Evolutionary conservation across 2,113 vertebrate genomes (phyloP), one percentile per base, ranked within the genome.

Genomic region (Phalacrocorax aristotelis): DNA sequence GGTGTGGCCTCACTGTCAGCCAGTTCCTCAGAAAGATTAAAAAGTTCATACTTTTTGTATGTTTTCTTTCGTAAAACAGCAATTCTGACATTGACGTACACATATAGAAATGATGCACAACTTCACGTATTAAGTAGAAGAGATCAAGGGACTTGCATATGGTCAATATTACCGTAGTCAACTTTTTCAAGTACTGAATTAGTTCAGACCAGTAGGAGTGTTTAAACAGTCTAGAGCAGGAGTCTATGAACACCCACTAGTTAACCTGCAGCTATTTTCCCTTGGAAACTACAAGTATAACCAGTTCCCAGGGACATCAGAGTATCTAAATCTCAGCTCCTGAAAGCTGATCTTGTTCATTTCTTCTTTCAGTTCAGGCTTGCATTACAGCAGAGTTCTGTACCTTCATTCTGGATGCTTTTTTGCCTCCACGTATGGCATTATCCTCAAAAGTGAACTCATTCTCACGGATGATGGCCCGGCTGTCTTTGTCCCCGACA

Each of bases 391-490:
- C 20, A 27, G 40, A 80, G 77, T 29, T 95, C 36, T 23, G 11
- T 98, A 99, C 99, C 99, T 99, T 99, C 99, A 99, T 99, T 89
- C 98, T 99, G 72, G 99, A 99, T 14, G 99, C 99, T 93, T 99
- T 99, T 91, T 99, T 99, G 82, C 99, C 99, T 23, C 99, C 99
- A 68, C 99, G 98, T 93, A 99, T 99, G 87, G 99, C 99, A 36
- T 99, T 99, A 93, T 99, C 99, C 95, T 99, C 99, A 87, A 99
- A 99, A 68, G 99, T 99, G 97, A 99, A 99, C 96, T 99, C 99
- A 32, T 99, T 99, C 91, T 99, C 99, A 64, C 99, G 98, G 97
- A 99, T 99, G 90, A 99, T 99, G 34, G 99, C 99, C 55, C 99
- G 98, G 97, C 99, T 99, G 97, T 99, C 99, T 95, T 99, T 99